Percentiles rank a stretch among this genome's conserved stretches.
Conservation (phyloP, 92 coral and sea anemone genomes). For the Zoanthus sociatus region DNA sequence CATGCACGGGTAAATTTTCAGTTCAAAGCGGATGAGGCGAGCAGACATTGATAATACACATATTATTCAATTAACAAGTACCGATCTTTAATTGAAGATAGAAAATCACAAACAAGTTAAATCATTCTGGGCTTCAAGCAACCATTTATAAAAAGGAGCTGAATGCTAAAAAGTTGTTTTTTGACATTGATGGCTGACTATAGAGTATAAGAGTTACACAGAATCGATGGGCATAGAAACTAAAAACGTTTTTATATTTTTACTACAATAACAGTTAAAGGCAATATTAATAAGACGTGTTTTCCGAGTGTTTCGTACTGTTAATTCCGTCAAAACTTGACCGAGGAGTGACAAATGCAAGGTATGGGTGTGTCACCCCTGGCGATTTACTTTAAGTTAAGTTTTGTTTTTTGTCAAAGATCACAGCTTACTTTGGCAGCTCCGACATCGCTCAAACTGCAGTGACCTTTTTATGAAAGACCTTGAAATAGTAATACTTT, state of each 20-base stretch:
- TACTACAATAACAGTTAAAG: neutral
- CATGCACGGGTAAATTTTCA: neutral
- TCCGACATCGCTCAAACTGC: constrained; percentile 23
- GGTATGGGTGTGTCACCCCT: constrained; percentile 2
- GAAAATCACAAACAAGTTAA: neutral
- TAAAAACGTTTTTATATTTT: neutral
- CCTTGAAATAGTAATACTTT: neutral
- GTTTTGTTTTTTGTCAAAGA: constrained; percentile 16
- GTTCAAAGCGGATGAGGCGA: neutral
- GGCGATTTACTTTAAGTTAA: neutral
- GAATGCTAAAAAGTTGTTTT: neutral
- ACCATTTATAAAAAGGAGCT: neutral
- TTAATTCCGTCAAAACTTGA: neutral
- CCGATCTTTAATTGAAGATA: neutral
- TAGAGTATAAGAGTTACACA: neutral
- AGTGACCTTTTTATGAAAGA: constrained; percentile 2
- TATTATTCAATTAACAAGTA: neutral
- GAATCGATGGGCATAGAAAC: neutral
- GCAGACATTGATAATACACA: neutral
- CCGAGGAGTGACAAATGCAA: neutral
- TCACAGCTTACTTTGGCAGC: neutral
- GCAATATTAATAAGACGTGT: neutral
- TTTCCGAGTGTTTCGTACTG: neutral
- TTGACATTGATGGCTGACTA: neutral
- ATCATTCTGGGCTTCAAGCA: neutral